Evolutionary conservation across 2,888 invertebrate species (phyloP).

Genomic region (Chironomus riparius): DNA sequence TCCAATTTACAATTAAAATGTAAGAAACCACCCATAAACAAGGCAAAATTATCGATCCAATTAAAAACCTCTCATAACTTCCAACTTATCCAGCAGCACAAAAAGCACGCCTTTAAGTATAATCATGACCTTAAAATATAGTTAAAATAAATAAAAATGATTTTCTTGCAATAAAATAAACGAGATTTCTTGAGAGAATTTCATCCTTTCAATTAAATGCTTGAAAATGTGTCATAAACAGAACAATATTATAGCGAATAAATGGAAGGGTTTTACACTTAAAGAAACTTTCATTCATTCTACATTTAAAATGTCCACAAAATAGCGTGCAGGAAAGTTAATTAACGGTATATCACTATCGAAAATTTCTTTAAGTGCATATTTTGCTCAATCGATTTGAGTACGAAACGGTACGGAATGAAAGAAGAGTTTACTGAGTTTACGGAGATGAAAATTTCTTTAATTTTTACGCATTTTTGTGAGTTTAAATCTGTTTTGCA

Average conservation of each 20-base stretch:
- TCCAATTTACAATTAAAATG: no score
- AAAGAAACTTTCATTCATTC: neutral
- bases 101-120: no score
- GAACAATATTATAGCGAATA: no score
- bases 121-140: no score
- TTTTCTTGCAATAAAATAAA: no score
- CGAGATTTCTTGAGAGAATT: no score
- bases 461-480: neutral
- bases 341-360: conserved; percentile 1
- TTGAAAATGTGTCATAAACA: neutral
- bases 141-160: no score
- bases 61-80: no score
- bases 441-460: neutral
- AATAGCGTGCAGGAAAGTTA: neutral
- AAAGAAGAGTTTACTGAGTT: neutral
- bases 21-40: no score
- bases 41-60: no score
- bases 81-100: no score
- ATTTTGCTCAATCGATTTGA: neutral
- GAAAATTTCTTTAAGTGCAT: conserved; percentile 10
- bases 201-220: neutral
- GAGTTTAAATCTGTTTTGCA: neutral
- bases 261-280: neutral
- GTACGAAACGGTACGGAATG: neutral
- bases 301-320: no score